Evolutionary conservation across 2,113 vertebrate genomes (phyloP).

Genomic region (Hippocampus comes): DNA sequence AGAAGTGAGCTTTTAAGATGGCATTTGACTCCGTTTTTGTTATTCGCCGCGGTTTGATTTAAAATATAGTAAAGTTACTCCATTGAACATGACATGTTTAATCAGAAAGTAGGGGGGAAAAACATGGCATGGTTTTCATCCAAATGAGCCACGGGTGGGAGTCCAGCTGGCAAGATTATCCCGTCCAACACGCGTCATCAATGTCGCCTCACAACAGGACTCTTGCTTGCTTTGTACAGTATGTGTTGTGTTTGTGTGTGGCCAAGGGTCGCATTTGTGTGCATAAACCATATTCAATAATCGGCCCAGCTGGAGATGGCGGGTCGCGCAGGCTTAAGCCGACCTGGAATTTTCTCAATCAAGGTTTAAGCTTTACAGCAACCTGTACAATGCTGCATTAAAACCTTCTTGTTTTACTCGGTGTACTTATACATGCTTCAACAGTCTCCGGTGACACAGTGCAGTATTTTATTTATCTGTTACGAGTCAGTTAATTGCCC

Average conservation of each 20-base stretch:
- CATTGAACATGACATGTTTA: constrained; percentile 16
- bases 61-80: neutral
- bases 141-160: constrained; percentile 52
- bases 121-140: constrained; percentile 29
- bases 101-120: constrained; percentile 23
- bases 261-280: constrained; percentile 20
- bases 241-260: constrained; percentile 23
- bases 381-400: constrained; percentile 54
- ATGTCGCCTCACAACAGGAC: constrained; percentile 60
- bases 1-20: neutral
- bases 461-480: neutral
- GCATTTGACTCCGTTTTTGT: neutral
- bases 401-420: constrained; percentile 12
- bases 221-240: constrained; percentile 38
- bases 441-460: neutral
- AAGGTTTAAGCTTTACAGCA: constrained; percentile 74
- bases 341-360: constrained; percentile 82
- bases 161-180: constrained; percentile 67
- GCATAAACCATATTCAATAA: constrained; percentile 50
- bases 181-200: constrained; percentile 66
- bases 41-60: neutral
- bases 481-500: constrained; percentile 7
- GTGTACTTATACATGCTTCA: neutral
- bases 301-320: constrained; percentile 61
- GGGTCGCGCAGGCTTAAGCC: constrained; percentile 71